Conservation (phyloP, 2,888 invertebrate genomes). For the Chrysina gloriosa region DNA sequence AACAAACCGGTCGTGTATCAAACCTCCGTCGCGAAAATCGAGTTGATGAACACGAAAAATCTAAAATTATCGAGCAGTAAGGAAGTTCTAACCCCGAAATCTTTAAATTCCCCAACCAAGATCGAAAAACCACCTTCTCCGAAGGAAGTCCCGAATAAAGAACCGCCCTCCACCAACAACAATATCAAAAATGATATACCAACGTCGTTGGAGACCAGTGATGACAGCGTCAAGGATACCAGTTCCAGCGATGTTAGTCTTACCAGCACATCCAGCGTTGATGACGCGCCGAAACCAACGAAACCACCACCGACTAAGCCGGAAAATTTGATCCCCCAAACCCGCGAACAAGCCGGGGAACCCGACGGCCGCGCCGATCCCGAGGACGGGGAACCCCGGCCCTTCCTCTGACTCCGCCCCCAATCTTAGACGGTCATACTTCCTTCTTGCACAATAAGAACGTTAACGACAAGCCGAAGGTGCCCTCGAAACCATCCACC, state of each 20-base stretch:
- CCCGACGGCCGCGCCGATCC: constrained; percentile 90
- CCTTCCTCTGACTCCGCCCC: constrained; percentile 77
- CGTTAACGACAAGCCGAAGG: constrained; percentile 71
- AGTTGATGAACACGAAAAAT: constrained; percentile 59
- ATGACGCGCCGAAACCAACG: background rate
- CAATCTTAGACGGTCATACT: constrained; percentile 68
- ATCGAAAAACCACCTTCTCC: background rate
- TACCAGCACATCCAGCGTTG: background rate
- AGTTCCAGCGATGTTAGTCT: constrained; percentile 39
- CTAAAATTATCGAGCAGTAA: constrained; percentile 52
- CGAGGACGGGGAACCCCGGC: constrained; percentile 79
- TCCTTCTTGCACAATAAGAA: constrained; percentile 77
- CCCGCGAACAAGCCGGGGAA: constrained; percentile 84
- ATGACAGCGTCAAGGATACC: constrained; percentile 47
- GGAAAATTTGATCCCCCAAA: constrained; percentile 61
- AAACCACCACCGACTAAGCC: constrained; percentile 7
- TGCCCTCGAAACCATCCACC: constrained; percentile 77
- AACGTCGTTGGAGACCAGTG: constrained; percentile 23
- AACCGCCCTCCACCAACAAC: background rate
- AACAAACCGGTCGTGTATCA: constrained; percentile 72
- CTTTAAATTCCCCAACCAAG: background rate
- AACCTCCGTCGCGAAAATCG: constrained; percentile 61
- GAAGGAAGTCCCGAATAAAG: background rate
- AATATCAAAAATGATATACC: background rate
- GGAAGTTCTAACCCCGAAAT: constrained; percentile 43